Evolutionary conservation across 2,113 vertebrate genomes (phyloP).

Genomic region (Heterotilapia buettikoferi): DNA sequence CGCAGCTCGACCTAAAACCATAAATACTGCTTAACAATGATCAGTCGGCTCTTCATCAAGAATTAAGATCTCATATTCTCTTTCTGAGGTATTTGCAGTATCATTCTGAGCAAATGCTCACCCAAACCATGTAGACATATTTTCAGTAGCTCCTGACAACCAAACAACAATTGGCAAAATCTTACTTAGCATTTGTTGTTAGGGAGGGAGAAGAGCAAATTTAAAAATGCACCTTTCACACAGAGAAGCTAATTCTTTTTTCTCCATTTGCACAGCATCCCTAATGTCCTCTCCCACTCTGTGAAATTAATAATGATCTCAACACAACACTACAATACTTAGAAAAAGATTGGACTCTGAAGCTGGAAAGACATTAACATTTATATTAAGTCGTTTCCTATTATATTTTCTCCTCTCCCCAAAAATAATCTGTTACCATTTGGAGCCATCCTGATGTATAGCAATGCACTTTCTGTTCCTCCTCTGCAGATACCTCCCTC

Average conservation of each 20-base stretch:
- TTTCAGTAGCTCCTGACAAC: neutral
- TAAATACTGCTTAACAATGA: neutral
- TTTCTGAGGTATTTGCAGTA: neutral
- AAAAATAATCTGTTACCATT: conserved; percentile 1
- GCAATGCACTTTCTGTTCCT: neutral
- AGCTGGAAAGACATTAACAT: neutral
- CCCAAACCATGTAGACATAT: neutral
- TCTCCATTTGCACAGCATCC: neutral
- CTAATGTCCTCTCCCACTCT: neutral
- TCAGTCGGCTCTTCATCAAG: neutral
- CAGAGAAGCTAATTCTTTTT: neutral
- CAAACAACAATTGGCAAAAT: neutral
- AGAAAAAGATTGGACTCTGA: neutral
- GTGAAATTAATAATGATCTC: neutral
- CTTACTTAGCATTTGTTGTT: neutral
- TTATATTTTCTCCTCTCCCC: neutral
- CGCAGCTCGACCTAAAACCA: neutral
- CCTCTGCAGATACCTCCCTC: neutral
- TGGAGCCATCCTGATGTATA: neutral
- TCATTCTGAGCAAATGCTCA: neutral
- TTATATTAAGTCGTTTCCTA: neutral
- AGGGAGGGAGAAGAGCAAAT: neutral
- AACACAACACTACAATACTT: neutral
- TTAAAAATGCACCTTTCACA: neutral
- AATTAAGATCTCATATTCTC: neutral